phyloP scores from a whole-genome alignment of 2,113 vertebrate species.

The Pionites leucogaster region DNA sequence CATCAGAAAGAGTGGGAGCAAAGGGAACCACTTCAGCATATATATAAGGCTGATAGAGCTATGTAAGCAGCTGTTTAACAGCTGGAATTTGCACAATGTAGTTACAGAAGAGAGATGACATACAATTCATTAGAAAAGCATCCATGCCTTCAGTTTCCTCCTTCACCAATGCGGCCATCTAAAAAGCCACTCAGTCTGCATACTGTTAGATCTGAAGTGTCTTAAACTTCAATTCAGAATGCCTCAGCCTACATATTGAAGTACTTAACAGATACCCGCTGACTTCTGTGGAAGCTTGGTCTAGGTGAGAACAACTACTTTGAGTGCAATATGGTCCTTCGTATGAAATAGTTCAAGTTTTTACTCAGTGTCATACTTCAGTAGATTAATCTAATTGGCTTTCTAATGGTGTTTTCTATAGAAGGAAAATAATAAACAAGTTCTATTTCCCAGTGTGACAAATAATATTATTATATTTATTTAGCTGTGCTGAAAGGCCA shows the following conservation, averaged over 20 bases:
- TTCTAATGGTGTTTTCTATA: background rate
- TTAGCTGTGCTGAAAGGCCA: background rate
- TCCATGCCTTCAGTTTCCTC: background rate
- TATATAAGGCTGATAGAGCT: background rate
- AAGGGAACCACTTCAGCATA: background rate
- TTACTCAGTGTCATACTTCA: background rate
- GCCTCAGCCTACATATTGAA: background rate
- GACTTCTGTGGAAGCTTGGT: background rate
- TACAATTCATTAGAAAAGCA: background rate
- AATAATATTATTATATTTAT: background rate
- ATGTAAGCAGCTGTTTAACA: slow-evolving; percentile 1
- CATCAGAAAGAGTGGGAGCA: background rate
- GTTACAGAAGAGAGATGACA: background rate
- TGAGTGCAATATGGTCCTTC: background rate
- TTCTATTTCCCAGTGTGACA: background rate
- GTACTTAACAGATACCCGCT: background rate
- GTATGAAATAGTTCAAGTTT: background rate
- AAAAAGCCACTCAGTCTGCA: background rate
- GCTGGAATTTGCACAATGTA: background rate
- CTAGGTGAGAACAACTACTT: background rate
- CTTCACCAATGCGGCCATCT: background rate
- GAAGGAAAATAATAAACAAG: background rate
- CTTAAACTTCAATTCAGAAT: background rate
- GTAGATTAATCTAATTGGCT: background rate
- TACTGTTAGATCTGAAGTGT: background rate